Evolutionary conservation across 2,797 vertebrate genomes (phyloP), one percentile per base, ranked within the genome.

Genomic region (Okamejei kenojei): DNA sequence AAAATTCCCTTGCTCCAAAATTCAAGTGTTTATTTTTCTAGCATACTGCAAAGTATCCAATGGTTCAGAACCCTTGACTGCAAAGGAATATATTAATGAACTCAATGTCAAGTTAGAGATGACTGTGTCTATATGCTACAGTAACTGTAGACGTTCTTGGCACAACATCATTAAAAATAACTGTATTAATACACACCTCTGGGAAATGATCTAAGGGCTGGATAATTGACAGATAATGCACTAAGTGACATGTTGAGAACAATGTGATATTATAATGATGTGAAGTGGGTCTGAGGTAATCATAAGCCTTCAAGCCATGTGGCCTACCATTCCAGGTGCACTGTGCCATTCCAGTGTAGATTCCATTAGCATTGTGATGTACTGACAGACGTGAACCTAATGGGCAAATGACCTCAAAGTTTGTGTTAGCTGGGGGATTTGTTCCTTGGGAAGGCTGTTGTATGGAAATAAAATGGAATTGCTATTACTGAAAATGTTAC

Each of bases 301-400:
- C 90, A 91, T 45, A 21, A 91, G 88, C 35, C 68, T 74, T 91
- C 90, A 91, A 91, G 90, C 68, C 68, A 73, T 26, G 68, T 21
- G 68, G 38, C 32, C 35, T 73, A 91, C 35, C 15, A 26, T 38
- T 9, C n/a, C 19, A 90, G 32, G 38, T 71, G 65, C 71, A 71
- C 65, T 71, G 54, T 7, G 21, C 17, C n/a, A 90, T 68, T 90
- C 17, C 63, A 19, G 3, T 90, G 86, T 90, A 35, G 65, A 71
- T 90, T 65, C 86, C 32, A 90, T 38, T 71, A 90, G 35, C 32
- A 32, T 38, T 35, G 63, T 71, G 86, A 68, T 5, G 32, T 17
- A 15, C 65, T 35, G 63, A 68, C 63, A 90, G 86, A 90, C 8
- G 19, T 71, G 17, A 68, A 21, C 63, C 13, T 90, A 71, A 90